Conservation (phyloP, 2,113 vertebrate species). For the Anoplopoma fimbria region DNA sequence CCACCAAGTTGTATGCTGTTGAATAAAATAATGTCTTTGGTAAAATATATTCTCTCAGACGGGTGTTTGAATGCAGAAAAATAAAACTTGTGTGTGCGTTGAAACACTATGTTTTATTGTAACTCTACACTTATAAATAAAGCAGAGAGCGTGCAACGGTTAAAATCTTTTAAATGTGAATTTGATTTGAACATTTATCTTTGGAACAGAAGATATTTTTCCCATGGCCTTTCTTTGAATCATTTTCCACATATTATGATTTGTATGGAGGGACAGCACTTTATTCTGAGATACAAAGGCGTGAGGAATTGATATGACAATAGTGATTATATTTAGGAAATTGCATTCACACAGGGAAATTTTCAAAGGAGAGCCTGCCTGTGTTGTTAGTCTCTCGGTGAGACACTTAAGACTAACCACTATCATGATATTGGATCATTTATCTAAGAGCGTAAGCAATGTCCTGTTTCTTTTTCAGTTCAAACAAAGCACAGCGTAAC, state of each 20-base stretch:
- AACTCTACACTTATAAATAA: background rate
- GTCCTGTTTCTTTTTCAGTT: constrained; percentile 14
- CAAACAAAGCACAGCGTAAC: background rate
- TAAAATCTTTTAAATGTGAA: constrained; percentile 9
- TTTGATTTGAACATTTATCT: constrained; percentile 19
- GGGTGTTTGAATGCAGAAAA: constrained; percentile 18
- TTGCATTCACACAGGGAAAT: constrained; percentile 34
- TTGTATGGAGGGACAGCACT: constrained; percentile 9
- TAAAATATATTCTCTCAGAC: background rate
- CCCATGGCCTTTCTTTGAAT: constrained; percentile 30
- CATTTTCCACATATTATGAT: constrained; percentile 31
- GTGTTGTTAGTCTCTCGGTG: constrained; percentile 9
- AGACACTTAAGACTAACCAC: constrained; percentile 32
- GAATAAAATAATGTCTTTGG: background rate
- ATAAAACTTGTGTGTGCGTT: background rate
- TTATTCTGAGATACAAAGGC: constrained; percentile 27
- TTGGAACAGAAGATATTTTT: constrained; percentile 15
- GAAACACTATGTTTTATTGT: background rate
- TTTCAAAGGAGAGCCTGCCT: constrained; percentile 14
- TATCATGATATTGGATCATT: constrained; percentile 10
- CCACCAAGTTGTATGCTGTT: background rate
- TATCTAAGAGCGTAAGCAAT: background rate
- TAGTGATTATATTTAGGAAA: constrained; percentile 44
- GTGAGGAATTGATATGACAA: constrained; percentile 31
- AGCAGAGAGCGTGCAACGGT: background rate